A percentile compares a stretch with the other conserved stretches of the same genome.
Evolutionary conservation across 2,113 vertebrate species (phyloP).

Genomic region (Rattus rattus): DNA sequence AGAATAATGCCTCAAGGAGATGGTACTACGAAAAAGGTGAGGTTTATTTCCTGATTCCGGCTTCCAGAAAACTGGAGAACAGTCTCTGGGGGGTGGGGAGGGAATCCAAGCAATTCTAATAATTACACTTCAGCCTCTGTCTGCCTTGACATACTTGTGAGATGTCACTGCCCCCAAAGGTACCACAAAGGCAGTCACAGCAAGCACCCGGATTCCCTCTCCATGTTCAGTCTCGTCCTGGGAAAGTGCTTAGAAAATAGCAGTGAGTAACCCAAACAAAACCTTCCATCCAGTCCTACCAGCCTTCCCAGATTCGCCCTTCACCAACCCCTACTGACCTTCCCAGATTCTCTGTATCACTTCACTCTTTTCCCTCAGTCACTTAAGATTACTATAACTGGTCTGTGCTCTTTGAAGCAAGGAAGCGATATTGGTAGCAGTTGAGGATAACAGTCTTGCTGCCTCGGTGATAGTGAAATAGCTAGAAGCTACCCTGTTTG

Average conservation of each 20-base stretch:
- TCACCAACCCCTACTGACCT: not conserved
- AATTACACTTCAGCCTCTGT: constrained; percentile 31
- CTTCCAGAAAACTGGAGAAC: not conserved
- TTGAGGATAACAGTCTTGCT: not conserved
- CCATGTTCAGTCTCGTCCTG: constrained; percentile 32
- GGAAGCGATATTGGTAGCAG: not conserved
- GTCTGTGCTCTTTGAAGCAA: constrained; percentile 30
- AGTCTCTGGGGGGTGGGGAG: not conserved
- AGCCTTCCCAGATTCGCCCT: not conserved
- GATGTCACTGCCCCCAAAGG: constrained; percentile 46
- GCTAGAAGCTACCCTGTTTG: not conserved
- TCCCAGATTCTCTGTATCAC: not conserved
- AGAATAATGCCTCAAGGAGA: not conserved
- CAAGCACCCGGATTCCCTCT: constrained; percentile 63
- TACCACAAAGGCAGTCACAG: not conserved
- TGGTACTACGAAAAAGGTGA: not conserved
- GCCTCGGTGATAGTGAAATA: not conserved
- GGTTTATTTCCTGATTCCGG: not conserved
- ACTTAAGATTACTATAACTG: constrained; percentile 36
- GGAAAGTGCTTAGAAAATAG: constrained; percentile 57
- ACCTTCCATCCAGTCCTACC: not conserved
- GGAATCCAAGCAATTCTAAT: constrained; percentile 23
- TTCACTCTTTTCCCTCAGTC: not conserved
- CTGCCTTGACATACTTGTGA: not conserved
- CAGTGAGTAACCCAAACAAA: constrained; percentile 56